A percentile compares a stretch with the other conserved stretches of the same genome.
phyloP scores from a whole-genome alignment of 2,888 invertebrate genomes.

The Ormyrus nitidulus region DNA sequence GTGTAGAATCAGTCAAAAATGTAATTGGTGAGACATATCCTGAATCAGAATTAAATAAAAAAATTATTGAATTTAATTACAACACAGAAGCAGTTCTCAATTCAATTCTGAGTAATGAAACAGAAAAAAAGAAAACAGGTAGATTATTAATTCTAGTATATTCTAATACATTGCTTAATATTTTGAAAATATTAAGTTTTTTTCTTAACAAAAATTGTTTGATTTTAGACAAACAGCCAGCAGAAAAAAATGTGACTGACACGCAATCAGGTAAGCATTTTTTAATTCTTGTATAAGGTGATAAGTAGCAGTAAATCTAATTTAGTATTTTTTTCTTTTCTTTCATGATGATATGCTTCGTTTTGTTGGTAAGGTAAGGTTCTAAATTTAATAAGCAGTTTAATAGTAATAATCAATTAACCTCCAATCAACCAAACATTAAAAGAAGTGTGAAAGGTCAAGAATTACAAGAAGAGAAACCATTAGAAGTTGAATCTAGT shows the following conservation, averaged over 20 bases:
- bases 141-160: neutral
- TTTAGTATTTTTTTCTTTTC: constrained; percentile 61
- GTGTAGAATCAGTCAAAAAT: constrained; percentile 88
- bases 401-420: constrained; percentile 1
- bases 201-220: constrained; percentile 6
- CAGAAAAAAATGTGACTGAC: constrained; percentile 21
- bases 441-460: constrained; percentile 17
- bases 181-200: neutral
- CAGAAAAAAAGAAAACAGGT: constrained; percentile 53
- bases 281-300: constrained; percentile 10
- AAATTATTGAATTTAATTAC: constrained; percentile 84
- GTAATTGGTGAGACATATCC: constrained; percentile 87
- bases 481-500: constrained; percentile 34
- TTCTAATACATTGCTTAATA: constrained; percentile 8
- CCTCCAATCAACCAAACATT: neutral
- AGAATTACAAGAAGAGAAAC: constrained; percentile 6
- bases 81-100: constrained; percentile 85
- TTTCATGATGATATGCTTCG: constrained; percentile 67
- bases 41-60: constrained; percentile 84
- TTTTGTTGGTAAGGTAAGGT: constrained; percentile 74
- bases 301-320: constrained; percentile 52
- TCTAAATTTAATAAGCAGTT: constrained; percentile 60
- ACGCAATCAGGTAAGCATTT: constrained; percentile 47
- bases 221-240: constrained; percentile 35
- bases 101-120: constrained; percentile 80